Evolutionary conservation across 2,888 invertebrate species (phyloP), one percentile per base, ranked within the genome.

Genomic region (Pyrrhosoma nymphula): DNA sequence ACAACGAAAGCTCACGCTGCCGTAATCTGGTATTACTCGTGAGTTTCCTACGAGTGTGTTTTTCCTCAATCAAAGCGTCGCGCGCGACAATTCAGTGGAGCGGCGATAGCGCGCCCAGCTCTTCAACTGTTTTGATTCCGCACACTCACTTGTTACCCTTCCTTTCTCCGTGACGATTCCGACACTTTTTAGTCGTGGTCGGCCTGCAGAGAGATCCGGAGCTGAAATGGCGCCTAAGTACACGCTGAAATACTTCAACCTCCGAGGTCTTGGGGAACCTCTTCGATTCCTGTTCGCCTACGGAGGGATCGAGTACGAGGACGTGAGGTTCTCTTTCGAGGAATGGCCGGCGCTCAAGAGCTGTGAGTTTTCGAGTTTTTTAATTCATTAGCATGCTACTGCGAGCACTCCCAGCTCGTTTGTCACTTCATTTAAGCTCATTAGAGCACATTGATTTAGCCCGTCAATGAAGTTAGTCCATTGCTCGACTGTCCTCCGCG

Each of bases 241-340:
- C 88, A 95, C 95, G 69, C 47, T 95, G 82, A 95, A 47, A 35
- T 95, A 95, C 95, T 90, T 95, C 20, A 69, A 95, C 56, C 56
- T 90, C 55, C 95, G 60, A 56, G 95, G 93, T 39, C 47, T 95
- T 56, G 95, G 95, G 4, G 95, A 95, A 26, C 95, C 95, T 20
- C 82, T 95, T 8, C 69, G 95, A 26, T 95, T 95, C 69, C 88
- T 95, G 56, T 95, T 95, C 56, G 95, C 95, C 10, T 88, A 93
- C 95, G 95, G 95, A n/a, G 90, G 69, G 20, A 60, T 90, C 55
- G 90, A 95, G n/a, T 95, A 88, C 88, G 95, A 95, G 35, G 95
- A 95, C 82, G 39, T 47, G 30, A 75, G 95, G 35, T 56, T 95
- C 88, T n/a, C 82, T 2, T 95, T 95, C 56, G 95, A 95, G 20